Evolutionary conservation across 2,797 vertebrate genomes (phyloP), one percentile per base, ranked within the genome.

Genomic region (Gallinago solitaria): DNA sequence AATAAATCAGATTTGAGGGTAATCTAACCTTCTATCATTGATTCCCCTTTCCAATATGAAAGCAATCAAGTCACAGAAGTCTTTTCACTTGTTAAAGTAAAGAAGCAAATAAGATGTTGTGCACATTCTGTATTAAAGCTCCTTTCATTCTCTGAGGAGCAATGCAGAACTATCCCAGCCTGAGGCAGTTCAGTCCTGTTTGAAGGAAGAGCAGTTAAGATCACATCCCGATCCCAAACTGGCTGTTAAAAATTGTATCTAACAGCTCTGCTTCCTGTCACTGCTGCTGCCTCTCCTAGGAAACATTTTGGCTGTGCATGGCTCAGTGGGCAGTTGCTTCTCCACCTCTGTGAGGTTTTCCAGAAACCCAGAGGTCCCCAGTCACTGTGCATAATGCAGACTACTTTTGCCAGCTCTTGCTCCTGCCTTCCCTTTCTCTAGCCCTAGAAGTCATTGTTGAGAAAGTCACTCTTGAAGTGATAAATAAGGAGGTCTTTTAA

Each of bases 251-350:
- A 80, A 56, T n/a, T 63, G 51, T 41, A 69, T 90, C 43, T 57
- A 80, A 74, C 64, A 90, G 69, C 61, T 94, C 89, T 95, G 70
- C 70, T 89, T 93, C 78, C 68, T 83, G 53, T 74, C 71, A 32
- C 71, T 90, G 85, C 69, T 86, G 80, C 69, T 83, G 18, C 33
- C 83, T 95, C 89, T 93, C 89, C 83, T 88, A 96, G 81, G 84
- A 89, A 96, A 78, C 63, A 87, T 93, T 97, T 81, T 87, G 89
- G 57, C 94, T 91, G 65, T 89, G 94, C 63, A 89, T 69, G 85
- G 76, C 48, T 80, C 90, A 96, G 89, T 78, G 81, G 69, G 67
- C 80, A 93, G 56, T 39, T 84, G 56, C 60, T 89, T 74, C 48
- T 94, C 89, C 39, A 93, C 75, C 87, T 77, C 50, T 87, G 51